Percentiles rank a stretch among this genome's conserved stretches.
Evolutionary conservation across 2,113 vertebrate species (phyloP).

Genomic region (Chloropsis hardwickii): DNA sequence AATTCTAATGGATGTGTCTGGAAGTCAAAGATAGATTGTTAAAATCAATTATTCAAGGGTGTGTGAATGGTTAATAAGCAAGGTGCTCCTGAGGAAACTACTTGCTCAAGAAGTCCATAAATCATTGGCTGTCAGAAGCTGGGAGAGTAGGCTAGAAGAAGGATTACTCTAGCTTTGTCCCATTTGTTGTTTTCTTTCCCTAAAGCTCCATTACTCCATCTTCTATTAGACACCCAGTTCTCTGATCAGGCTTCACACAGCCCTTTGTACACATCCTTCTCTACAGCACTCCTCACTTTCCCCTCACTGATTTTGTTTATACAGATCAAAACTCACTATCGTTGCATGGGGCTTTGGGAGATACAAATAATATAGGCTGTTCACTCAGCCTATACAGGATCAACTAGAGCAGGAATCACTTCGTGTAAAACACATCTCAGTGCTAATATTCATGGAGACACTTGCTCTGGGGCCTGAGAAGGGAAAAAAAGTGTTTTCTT

Average conservation of each 20-base stretch:
- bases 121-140: not conserved
- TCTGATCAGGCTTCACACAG: not conserved
- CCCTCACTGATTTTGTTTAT: not conserved
- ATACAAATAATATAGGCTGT: not conserved
- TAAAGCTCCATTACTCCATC: not conserved
- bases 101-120: not conserved
- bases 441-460: not conserved
- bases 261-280: not conserved
- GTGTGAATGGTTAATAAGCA: not conserved
- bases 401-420: not conserved
- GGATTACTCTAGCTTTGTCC: not conserved
- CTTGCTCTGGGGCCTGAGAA: not conserved
- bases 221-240: not conserved
- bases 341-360: not conserved
- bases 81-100: not conserved
- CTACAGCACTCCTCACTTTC: not conserved
- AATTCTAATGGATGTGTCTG: not conserved
- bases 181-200: not conserved
- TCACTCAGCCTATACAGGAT: not conserved
- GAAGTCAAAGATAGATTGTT: not conserved
- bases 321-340: not conserved
- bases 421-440: not conserved
- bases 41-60: not conserved
- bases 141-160: not conserved
- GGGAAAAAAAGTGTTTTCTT: not conserved